These are phyloP conservation scores for Aramus guarauna DNA, from an alignment of 2,113 vertebrate species.

Conservation along the genomic window DNA sequence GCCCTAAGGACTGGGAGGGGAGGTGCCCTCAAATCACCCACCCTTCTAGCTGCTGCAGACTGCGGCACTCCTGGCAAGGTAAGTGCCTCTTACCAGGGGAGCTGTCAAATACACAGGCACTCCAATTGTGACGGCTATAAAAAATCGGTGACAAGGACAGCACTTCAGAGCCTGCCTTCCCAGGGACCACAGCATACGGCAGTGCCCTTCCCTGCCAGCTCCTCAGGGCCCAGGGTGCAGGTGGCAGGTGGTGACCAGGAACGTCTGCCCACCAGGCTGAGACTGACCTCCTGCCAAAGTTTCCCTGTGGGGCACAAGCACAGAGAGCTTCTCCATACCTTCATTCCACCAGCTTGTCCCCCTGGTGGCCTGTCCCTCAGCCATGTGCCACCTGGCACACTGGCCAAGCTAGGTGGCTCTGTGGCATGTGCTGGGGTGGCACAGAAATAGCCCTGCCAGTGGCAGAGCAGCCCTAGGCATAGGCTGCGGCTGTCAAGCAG, in stretches of 20 bases:
- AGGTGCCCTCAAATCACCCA: neutral
- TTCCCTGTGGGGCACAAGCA: neutral
- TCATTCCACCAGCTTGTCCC: neutral
- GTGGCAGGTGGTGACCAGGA: neutral
- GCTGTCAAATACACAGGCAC: neutral
- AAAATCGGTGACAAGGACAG: neutral
- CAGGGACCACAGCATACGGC: neutral
- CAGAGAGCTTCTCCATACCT: neutral
- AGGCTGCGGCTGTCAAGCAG: neutral
- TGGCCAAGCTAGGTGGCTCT: neutral
- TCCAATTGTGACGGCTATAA: neutral
- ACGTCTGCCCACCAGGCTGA: neutral
- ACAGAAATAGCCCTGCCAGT: neutral
- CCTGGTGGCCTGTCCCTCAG: neutral
- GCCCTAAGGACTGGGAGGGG: neutral
- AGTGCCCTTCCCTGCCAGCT: neutral
- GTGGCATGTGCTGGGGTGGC: neutral
- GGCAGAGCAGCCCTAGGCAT: neutral
- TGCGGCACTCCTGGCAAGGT: neutral
- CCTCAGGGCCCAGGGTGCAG: neutral
- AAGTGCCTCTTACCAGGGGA: neutral
- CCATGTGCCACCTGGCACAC: neutral
- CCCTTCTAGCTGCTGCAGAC: neutral
- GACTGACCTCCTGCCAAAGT: neutral
- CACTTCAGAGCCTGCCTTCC: rapidly evolving